phyloP scores from a whole-genome alignment of 2,888 invertebrate species.

The Nycteola revayana region DNA sequence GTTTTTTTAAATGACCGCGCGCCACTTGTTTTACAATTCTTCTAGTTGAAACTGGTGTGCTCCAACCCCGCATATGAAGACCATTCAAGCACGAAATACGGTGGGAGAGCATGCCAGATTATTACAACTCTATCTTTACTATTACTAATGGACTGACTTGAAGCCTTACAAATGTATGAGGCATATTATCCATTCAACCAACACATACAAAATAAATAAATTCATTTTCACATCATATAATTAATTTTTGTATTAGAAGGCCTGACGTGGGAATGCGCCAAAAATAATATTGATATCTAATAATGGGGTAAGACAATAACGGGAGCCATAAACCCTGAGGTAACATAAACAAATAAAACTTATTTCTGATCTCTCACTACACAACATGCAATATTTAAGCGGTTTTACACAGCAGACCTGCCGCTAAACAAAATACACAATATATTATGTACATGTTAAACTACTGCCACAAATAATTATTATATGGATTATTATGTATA shows the following conservation, averaged over 20 bases:
- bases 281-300: conserved; percentile 60
- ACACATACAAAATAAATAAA: conserved; percentile 41
- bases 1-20: conserved; percentile 7
- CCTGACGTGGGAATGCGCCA: conserved; percentile 50
- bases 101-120: too few relatives aligned
- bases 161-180: conserved; percentile 53
- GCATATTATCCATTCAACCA: conserved; percentile 36
- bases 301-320: conserved; percentile 59
- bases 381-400: conserved; percentile 77
- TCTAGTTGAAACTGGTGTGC: not conserved
- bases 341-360: conserved; percentile 77
- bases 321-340: conserved; percentile 57
- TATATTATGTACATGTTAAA: conserved; percentile 62
- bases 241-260: conserved; percentile 51
- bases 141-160: conserved; percentile 46
- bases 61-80: not conserved
- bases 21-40: too few relatives aligned
- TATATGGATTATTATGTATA: conserved; percentile 54
- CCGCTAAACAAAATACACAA: conserved; percentile 62
- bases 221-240: conserved; percentile 26
- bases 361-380: conserved; percentile 64
- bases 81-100: too few relatives aligned
- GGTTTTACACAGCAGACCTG: conserved; percentile 62
- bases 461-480: conserved; percentile 78
- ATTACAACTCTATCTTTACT: conserved; percentile 35